These are phyloP conservation scores for Ceyx cyanopectus DNA, from an alignment of 2,113 vertebrate species.

Conservation along the genomic window DNA sequence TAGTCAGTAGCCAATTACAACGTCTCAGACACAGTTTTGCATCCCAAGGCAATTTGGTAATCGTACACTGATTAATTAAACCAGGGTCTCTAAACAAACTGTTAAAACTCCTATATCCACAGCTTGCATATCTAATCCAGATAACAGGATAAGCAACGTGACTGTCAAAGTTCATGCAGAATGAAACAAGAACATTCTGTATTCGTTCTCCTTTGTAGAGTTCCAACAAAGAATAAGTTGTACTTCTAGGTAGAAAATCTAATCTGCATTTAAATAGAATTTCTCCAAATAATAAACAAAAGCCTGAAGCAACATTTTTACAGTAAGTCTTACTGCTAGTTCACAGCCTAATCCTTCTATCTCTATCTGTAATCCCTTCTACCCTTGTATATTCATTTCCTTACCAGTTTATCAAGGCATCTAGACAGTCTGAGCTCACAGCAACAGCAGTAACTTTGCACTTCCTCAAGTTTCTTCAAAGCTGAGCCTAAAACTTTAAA, in stretches of 20 bases:
- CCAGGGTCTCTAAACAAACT: conserved; percentile 1
- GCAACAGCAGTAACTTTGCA: background rate
- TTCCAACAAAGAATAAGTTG: conserved; percentile 47
- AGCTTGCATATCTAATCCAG: conserved; percentile 44
- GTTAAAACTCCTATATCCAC: background rate
- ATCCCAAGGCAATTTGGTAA: conserved; percentile 11
- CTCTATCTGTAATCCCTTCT: conserved; percentile 54
- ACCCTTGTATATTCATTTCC: conserved; percentile 52
- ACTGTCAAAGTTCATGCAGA: conserved; percentile 19
- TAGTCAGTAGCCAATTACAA: conserved; percentile 18
- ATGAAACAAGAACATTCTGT: conserved; percentile 5
- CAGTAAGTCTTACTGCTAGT: conserved; percentile 35
- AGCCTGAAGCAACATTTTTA: conserved; percentile 66
- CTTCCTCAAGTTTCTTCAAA: background rate
- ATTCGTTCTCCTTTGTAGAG: conserved; percentile 12
- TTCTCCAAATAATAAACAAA: conserved; percentile 73
- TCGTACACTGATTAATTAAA: conserved; percentile 53
- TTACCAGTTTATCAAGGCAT: conserved; percentile 41
- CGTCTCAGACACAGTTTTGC: background rate
- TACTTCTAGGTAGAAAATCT: conserved; percentile 60
- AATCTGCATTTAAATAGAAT: conserved; percentile 77
- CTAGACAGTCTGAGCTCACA: background rate
- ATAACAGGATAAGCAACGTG: conserved; percentile 30
- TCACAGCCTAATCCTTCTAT: conserved; percentile 60
- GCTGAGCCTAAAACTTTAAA: background rate